These are phyloP conservation scores for Agrochola circellaris DNA, from an alignment of 2,888 invertebrate species.

Conservation along the genomic window DNA sequence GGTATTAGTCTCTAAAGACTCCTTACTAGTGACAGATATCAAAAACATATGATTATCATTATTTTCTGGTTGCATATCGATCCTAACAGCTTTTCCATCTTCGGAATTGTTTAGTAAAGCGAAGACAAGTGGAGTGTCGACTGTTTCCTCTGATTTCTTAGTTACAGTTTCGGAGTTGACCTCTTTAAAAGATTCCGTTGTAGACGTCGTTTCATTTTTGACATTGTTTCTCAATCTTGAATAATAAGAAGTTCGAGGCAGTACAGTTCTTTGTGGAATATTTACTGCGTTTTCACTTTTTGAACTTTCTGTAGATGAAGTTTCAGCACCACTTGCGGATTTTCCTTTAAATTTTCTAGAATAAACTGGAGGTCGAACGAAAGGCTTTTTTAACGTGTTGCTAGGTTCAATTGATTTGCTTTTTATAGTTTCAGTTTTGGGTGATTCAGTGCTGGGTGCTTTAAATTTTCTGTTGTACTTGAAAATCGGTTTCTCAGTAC, in stretches of 20 bases:
- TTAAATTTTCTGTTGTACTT: slow-evolving; percentile 86
- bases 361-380: slow-evolving; percentile 77
- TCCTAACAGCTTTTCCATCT: slow-evolving; percentile 66
- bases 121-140: slow-evolving; percentile 81
- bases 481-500: slow-evolving; percentile 74
- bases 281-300: slow-evolving; percentile 62
- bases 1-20: slow-evolving; percentile 79
- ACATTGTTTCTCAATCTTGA: slow-evolving; percentile 77
- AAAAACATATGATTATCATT: slow-evolving; percentile 76
- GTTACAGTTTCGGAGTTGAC: slow-evolving; percentile 63
- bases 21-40: slow-evolving; percentile 82
- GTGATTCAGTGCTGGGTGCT: slow-evolving; percentile 74
- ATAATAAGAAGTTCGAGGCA: slow-evolving; percentile 85
- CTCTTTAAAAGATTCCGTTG: slow-evolving; percentile 66
- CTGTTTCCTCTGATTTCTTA: slow-evolving; percentile 76
- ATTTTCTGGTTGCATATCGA: slow-evolving; percentile 63
- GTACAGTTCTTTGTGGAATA: slow-evolving; percentile 67
- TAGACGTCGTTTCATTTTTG: slow-evolving; percentile 68
- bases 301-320: slow-evolving; percentile 59
- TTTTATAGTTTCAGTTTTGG: slow-evolving; percentile 72
- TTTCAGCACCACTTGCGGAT: slow-evolving; percentile 71
- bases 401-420: slow-evolving; percentile 73
- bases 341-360: slow-evolving; percentile 76
- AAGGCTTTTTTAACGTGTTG: slow-evolving; percentile 75
- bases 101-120: slow-evolving; percentile 77